phyloP scores from a whole-genome alignment of 2,113 vertebrate genomes.

The Phocoena sinus region DNA sequence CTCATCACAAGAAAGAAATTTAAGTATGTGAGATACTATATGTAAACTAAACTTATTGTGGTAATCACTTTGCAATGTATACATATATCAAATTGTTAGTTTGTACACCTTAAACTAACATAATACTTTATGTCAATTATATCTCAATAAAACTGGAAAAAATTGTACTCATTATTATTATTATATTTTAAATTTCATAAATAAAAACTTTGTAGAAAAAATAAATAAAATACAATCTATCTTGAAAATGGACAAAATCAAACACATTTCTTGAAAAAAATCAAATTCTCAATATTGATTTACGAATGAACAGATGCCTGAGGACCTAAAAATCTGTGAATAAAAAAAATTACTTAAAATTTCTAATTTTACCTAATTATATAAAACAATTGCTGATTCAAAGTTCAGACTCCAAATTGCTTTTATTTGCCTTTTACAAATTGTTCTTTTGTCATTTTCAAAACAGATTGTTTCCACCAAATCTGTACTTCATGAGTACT shows the following conservation, averaged over 20 bases:
- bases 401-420: background rate
- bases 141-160: background rate
- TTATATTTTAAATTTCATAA: background rate
- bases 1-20: background rate
- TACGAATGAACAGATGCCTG: background rate
- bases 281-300: background rate
- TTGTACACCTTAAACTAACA: background rate
- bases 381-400: background rate
- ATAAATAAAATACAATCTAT: background rate
- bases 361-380: background rate
- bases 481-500: background rate
- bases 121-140: background rate
- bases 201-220: background rate
- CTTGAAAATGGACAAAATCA: background rate
- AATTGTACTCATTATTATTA: background rate
- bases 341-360: background rate
- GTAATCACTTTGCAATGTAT: background rate
- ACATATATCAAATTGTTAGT: background rate
- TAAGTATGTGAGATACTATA: background rate
- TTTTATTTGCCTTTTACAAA: background rate
- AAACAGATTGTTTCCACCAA: background rate
- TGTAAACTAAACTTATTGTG: background rate
- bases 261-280: background rate
- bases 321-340: background rate
- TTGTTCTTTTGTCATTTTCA: background rate